Conservation (phyloP, 2,797 vertebrate genomes). For the Epinephelus awoara region DNA sequence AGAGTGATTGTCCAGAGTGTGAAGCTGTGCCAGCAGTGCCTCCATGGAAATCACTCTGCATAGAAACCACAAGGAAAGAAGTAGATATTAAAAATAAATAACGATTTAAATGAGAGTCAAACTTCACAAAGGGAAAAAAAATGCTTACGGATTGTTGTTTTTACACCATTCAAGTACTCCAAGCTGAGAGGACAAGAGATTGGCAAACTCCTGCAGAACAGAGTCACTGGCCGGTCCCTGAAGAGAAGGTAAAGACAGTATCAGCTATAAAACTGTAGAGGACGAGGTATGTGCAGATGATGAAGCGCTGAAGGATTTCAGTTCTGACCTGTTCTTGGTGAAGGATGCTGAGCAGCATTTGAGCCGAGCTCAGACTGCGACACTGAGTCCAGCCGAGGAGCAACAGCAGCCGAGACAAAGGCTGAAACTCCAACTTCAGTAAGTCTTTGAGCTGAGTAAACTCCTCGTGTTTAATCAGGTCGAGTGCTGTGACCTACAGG, state of each 20-base stretch:
- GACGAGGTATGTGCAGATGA: neutral
- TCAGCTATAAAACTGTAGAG: neutral
- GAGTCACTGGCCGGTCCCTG: constrained; percentile 88
- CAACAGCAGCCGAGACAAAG: constrained; percentile 92
- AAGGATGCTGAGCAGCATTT: constrained; percentile 87
- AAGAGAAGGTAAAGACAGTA: neutral
- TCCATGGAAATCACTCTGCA: constrained; percentile 88
- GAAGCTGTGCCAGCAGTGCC: constrained; percentile 90
- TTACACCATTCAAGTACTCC: constrained; percentile 95
- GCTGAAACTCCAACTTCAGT: constrained; percentile 90
- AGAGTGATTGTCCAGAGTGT: constrained; percentile 93
- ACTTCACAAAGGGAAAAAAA: neutral
- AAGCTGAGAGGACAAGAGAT: constrained; percentile 90
- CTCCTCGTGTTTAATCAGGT: constrained; percentile 92
- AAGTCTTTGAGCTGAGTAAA: constrained; percentile 87
- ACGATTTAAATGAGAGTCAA: neutral
- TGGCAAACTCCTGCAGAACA: constrained; percentile 92
- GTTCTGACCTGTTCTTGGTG: constrained; percentile 89
- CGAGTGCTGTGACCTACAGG: constrained; percentile 90
- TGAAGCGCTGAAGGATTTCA: neutral
- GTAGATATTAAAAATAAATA: neutral
- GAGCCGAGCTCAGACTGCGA: constrained; percentile 90
- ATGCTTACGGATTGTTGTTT: constrained; percentile 89
- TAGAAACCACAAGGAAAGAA: neutral
- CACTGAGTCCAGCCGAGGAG: constrained; percentile 96